phyloP scores from a whole-genome alignment of 2,797 vertebrate genomes.

The Rhyacichthys aspro region DNA sequence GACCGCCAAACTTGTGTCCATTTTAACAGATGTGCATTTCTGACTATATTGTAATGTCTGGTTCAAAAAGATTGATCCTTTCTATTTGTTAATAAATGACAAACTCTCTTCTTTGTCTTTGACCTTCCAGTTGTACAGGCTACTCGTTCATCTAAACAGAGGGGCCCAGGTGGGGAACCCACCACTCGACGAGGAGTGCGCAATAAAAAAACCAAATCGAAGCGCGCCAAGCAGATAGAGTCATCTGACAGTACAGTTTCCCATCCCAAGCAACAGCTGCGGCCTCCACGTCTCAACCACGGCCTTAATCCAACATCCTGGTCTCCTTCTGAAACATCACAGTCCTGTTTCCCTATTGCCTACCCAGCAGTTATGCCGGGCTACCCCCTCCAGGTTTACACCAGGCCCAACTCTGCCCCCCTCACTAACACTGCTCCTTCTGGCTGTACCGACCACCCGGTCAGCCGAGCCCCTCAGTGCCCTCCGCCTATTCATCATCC shows the following conservation, averaged over 20 bases:
- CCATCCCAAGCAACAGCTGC: conserved; percentile 69
- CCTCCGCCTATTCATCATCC: conserved; percentile 64
- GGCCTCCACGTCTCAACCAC: conserved; percentile 72
- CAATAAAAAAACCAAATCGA: conserved; percentile 87
- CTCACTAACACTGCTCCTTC: conserved; percentile 60
- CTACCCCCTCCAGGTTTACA: conserved; percentile 86
- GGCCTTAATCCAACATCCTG: conserved; percentile 86
- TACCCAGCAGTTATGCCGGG: conserved; percentile 85
- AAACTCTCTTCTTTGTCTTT: background rate
- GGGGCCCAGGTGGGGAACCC: conserved; percentile 60
- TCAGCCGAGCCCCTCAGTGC: conserved; percentile 66
- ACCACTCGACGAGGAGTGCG: conserved; percentile 72
- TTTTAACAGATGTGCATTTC: background rate
- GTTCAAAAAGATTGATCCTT: background rate
- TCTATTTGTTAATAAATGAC: background rate
- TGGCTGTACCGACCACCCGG: conserved; percentile 72
- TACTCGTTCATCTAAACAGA: conserved; percentile 68
- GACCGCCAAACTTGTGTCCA: conserved; percentile 3
- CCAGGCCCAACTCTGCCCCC: conserved; percentile 63
- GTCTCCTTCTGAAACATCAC: conserved; percentile 87
- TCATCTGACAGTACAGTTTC: conserved; percentile 87
- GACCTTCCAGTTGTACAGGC: conserved; percentile 53
- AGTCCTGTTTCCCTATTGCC: conserved; percentile 83
- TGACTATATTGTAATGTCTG: no score
- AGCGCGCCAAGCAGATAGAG: conserved; percentile 84